Base-by-base conservation (phyloP, 1,140 invertebrate species). In the Orchesella cincta region DNA sequence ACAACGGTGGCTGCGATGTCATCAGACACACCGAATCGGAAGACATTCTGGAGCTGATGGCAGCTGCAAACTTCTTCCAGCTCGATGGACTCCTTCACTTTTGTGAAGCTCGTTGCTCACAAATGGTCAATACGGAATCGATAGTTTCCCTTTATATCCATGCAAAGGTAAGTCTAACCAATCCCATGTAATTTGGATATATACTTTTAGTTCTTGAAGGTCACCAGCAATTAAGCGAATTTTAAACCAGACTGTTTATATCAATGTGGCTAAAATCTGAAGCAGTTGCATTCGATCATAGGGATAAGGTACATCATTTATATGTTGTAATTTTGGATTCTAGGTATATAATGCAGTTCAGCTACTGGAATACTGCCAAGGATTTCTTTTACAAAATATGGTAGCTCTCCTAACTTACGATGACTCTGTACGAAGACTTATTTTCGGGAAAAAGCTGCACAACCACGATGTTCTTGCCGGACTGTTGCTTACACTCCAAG, bases 71-170 rank as follows among this genome's bases (percentile, higher is more conserved):
- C 83, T 96, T 95, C 86, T 96, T 96, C 85, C 93, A 95, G 83
- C 85, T 97, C 79, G 91, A 95, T 83, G 93, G 93, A 52, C 86
- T 97, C 23, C 87, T 96, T 74, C 85, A 92, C 76, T 94, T 92
- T 83, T 96, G 94, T 82, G 94, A 96, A 85, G 90, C 91, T 0
- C 89, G 93, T 70, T 94, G 93, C 83, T 94, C 94, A 1, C 89
- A 90, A 72, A 90, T 94, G 85, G 90, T 96, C 3, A 92, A 94
- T 83, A 88, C 94, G 72, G 93, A 96, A 82, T 95, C 95, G 84
- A 92, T 96, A 76, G 93, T 95, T 36, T 94, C 93, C 35, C 93
- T 96, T 88, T 96, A 96, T 83, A 95, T 96, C 83, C 94, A 96
- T 84, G 94, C 94, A 39, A 96, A 95, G 90, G 93, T 94, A 87